These are phyloP conservation scores for Nerophis ophidion DNA, from an alignment of 2,113 vertebrate species.

Conservation along the genomic window DNA sequence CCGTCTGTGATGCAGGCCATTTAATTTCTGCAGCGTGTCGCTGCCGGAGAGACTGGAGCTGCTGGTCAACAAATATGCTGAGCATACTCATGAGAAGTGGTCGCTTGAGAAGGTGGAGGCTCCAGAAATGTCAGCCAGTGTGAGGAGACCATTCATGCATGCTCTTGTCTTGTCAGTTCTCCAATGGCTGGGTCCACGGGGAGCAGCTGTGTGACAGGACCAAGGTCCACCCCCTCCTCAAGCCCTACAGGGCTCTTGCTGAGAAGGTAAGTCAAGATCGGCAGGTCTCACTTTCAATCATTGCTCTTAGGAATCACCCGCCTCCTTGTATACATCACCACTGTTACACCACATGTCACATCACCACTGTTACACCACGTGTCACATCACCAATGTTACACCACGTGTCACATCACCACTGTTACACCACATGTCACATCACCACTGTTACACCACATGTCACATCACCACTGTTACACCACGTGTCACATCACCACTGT, in stretches of 20 bases:
- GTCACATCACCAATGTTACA: no score
- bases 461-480: no score
- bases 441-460: no score
- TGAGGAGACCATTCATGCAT: background rate
- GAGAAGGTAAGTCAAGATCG: conserved; percentile 84
- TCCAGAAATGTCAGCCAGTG: background rate
- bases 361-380: no score
- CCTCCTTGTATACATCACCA: conserved; percentile 9
- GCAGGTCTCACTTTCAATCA: conserved; percentile 16
- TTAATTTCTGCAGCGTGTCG: conserved; percentile 68
- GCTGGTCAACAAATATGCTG: conserved; percentile 92
- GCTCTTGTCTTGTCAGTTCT: conserved; percentile 75
- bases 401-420: no score
- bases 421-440: no score
- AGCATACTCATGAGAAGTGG: conserved; percentile 95
- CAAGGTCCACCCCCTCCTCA: conserved; percentile 91
- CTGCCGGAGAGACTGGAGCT: conserved; percentile 87
- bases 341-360: background rate
- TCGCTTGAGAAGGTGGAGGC: conserved; percentile 86
- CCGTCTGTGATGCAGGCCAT: background rate
- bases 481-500: no score
- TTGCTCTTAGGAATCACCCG: background rate
- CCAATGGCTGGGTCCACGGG: conserved; percentile 90
- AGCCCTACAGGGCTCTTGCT: conserved; percentile 88
- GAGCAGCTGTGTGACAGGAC: conserved; percentile 86